Evolutionary conservation across 1,140 invertebrate species (phyloP).

Genomic region (Fragariocoptes setiger): DNA sequence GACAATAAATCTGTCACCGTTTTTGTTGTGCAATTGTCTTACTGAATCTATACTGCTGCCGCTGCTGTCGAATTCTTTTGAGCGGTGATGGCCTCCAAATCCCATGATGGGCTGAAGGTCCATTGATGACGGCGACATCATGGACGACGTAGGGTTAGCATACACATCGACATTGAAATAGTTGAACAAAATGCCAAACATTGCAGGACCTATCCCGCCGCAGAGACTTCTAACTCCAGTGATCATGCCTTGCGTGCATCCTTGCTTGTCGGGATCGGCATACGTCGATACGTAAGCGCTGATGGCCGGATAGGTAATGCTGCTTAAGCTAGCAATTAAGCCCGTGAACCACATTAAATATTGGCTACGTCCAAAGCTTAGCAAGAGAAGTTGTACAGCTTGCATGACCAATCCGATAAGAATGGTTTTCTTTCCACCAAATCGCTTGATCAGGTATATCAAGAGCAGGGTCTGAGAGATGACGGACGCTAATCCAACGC

Average conservation of each 20-base stretch:
- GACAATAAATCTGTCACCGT: slow-evolving; percentile 37
- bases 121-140: neutral
- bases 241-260: slow-evolving; percentile 89
- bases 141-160: slow-evolving; percentile 4
- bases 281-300: slow-evolving; percentile 92
- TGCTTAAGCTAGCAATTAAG: slow-evolving; percentile 1
- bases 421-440: slow-evolving; percentile 85
- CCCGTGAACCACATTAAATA: slow-evolving; percentile 17
- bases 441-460: slow-evolving; percentile 52
- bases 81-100: neutral
- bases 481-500: slow-evolving; percentile 81
- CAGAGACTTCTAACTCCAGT: slow-evolving; percentile 78
- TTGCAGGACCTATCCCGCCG: slow-evolving; percentile 64
- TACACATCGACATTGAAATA: slow-evolving; percentile 91
- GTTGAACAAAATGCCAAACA: slow-evolving; percentile 95
- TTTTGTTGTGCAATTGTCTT: neutral
- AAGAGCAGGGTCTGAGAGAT: slow-evolving; percentile 53
- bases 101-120: neutral
- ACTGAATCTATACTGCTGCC: slow-evolving; percentile 2
- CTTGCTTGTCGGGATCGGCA: slow-evolving; percentile 81
- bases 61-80: neutral
- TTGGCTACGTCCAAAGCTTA: slow-evolving; percentile 36
- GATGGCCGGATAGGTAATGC: slow-evolving; percentile 89
- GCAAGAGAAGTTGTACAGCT: slow-evolving; percentile 84
- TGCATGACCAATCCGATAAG: slow-evolving; percentile 83